Conservation (phyloP, 2,797 vertebrate genomes). For the Myotis findleyi region DNA sequence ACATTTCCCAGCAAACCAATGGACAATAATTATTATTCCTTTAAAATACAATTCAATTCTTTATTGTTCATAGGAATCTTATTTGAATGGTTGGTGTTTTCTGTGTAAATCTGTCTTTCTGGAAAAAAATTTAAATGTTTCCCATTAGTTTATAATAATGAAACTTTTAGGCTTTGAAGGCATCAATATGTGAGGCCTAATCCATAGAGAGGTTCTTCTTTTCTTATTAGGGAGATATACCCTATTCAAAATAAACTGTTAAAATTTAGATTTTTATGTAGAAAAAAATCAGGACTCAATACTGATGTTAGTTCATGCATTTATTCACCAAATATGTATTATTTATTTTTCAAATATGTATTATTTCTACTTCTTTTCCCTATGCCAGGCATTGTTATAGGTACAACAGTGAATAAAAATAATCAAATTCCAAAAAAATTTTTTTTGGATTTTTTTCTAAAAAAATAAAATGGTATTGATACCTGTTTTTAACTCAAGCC, state of each 20-base stretch:
- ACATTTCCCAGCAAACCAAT: not conserved
- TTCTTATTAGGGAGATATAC: not conserved
- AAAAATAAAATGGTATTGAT: not conserved
- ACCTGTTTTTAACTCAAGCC: constrained; percentile 20
- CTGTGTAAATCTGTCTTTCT: constrained; percentile 20
- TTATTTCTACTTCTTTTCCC: not conserved
- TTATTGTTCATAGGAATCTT: constrained; percentile 1
- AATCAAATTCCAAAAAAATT: not conserved
- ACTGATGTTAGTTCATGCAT: not conserved
- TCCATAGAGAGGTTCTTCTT: not conserved
- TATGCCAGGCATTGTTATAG: not conserved
- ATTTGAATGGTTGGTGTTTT: not conserved
- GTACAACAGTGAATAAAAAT: not conserved
- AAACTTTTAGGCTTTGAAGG: constrained; percentile 34
- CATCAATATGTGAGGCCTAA: not conserved
- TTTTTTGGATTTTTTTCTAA: not conserved
- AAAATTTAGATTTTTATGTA: constrained; percentile 3
- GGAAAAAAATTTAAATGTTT: constrained; percentile 10
- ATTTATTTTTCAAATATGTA: not conserved
- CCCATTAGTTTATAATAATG: not conserved
- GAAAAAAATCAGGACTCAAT: not conserved
- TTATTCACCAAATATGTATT: not conserved
- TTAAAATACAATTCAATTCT: constrained; percentile 52
- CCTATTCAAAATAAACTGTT: constrained; percentile 31
- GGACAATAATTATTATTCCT: not conserved